Conservation (phyloP, 2,797 vertebrate species). For the Lindbergichthys nudifrons region DNA sequence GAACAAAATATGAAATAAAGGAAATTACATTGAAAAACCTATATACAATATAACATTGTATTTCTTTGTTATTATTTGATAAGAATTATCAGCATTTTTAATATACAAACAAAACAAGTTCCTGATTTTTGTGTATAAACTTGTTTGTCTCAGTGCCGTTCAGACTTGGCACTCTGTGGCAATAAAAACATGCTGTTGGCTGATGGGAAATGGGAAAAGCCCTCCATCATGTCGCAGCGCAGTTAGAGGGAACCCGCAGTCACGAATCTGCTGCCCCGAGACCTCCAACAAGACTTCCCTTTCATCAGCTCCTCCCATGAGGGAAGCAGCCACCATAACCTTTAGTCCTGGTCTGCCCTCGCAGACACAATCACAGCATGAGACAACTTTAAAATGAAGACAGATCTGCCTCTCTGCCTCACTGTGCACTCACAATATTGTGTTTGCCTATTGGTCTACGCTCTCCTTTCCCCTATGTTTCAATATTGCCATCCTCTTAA, state of each 20-base stretch:
- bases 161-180: not conserved
- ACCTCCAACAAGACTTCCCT: constrained; percentile 70
- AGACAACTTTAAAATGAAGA: constrained; percentile 79
- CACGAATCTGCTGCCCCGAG: constrained; percentile 41
- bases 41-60: not conserved
- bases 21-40: not conserved
- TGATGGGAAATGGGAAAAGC: constrained; percentile 54
- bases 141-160: not conserved
- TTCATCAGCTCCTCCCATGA: constrained; percentile 63
- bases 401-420: constrained; percentile 57
- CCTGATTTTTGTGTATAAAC: not conserved
- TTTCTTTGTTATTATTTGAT: not conserved
- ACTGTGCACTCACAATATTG: constrained; percentile 62
- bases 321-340: constrained; percentile 54
- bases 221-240: constrained; percentile 50
- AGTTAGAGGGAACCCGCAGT: constrained; percentile 34
- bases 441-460: constrained; percentile 45
- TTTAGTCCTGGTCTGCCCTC: constrained; percentile 61
- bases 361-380: constrained; percentile 69
- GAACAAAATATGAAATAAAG: not conserved
- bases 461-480: constrained; percentile 39
- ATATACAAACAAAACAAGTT: not conserved
- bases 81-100: not conserved
- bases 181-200: constrained; percentile 28
- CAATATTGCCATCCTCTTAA: constrained; percentile 67